Base-by-base conservation (phyloP, 1,140 invertebrate species). In the Sarcophaga bullata region DNA sequence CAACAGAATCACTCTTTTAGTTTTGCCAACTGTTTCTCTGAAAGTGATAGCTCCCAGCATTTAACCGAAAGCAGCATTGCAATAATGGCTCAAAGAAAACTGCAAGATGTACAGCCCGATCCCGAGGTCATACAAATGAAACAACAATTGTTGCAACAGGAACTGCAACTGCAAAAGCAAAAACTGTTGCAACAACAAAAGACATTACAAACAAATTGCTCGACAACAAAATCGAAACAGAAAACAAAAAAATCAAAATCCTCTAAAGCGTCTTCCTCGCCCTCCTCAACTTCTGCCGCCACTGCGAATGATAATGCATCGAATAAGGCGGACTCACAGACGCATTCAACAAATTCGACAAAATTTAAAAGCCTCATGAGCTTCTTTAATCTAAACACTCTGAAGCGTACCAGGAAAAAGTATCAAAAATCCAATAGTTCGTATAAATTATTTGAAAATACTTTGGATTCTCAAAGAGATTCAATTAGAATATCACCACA, bases 91-190 rank as follows among this genome's bases (percentile, higher is more conserved):
- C 83, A 85, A 9, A 84, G 88, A 0, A 86, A 87, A 3, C 86
- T 89, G 84, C 85, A 83, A 37, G 88, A 89, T 25, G 86, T 89
- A 0, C 86, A 89, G 46, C 88, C 87, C 0, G 86, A 89, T 82
- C 86, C 88, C 72, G 87, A 88, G 81, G 88, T 89, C 15, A 87
- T 89, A 10, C 85, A 88, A 80, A 87, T 88, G 88, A 87, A 89
- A 49, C 54, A 86, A 52, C 62, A 82, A 17, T 48, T 87, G 83
- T 83, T 84, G 54, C 50, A 8, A 11, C 58, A 80, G 80, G 48
- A 80, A 15, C 25, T 73, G 10, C 82, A 58, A 2, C 78, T 80
- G 7, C 82, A 83, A 48, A 78, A 84, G 3, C 83, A 84, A 17
- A 83, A 84, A 5, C 83, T 82, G 0, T 73, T 52, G 15, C 84